Evolutionary conservation across 2,888 invertebrate genomes (phyloP).

Genomic region (Drosophila macrospina): DNA sequence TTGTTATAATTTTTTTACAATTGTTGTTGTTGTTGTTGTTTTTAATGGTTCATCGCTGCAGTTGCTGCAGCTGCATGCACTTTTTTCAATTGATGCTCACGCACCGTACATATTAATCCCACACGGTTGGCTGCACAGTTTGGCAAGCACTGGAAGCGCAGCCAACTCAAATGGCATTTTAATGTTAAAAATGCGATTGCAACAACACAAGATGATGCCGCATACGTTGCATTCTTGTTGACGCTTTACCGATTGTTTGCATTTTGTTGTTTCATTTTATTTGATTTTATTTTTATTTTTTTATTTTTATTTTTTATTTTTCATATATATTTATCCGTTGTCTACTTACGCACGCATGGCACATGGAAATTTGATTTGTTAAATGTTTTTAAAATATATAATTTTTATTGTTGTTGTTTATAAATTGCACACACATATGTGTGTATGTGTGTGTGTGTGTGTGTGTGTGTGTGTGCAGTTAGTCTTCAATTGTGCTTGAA

Average conservation of each 20-base stretch:
- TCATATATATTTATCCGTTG: too few species aligned
- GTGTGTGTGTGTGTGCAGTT: too few species aligned
- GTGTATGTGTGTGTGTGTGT: too few species aligned
- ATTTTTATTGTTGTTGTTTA: background rate
- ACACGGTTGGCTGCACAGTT: conserved; percentile 53
- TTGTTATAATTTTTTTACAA: conserved; percentile 17
- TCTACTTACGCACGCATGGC: conserved; percentile 8
- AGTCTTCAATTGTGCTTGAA: conserved; percentile 4
- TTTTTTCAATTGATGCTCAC: conserved; percentile 52
- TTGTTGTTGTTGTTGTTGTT: conserved; percentile 29
- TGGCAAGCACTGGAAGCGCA: conserved; percentile 46
- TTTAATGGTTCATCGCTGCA: conserved; percentile 21
- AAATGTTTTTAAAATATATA: conserved; percentile 6
- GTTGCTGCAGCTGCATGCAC: conserved; percentile 22
- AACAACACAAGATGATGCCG: conserved; percentile 22
- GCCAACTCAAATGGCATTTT: conserved; percentile 69
- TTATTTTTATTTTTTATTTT: too few species aligned
- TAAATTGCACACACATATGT: background rate
- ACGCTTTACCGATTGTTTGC: background rate
- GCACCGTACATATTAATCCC: conserved; percentile 45
- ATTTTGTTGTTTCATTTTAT: background rate
- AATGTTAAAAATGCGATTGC: conserved; percentile 59
- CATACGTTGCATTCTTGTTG: conserved; percentile 6
- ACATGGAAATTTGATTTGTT: conserved; percentile 12
- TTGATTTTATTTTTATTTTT: too few species aligned